Conservation (phyloP, 53 echinoderm and acorn worm species). For the Crossaster papposus region DNA sequence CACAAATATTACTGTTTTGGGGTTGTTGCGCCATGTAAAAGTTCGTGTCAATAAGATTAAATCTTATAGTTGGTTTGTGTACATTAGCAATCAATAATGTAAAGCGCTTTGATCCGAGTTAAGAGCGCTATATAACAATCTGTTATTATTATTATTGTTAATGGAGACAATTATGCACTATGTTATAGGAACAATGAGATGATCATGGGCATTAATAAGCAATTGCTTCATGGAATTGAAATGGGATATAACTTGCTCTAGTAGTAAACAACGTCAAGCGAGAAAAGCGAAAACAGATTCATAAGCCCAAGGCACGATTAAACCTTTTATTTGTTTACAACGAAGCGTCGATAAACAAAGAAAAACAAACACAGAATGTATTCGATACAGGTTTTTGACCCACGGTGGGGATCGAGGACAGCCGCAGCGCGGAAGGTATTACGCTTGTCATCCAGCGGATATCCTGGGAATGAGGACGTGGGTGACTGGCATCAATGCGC, state of each 20-base stretch:
- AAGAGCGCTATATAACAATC: too few species aligned
- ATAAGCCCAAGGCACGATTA: background rate
- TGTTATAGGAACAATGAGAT: too few species aligned
- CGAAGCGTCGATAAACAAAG: background rate
- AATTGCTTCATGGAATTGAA: too few species aligned
- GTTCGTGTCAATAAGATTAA: too few species aligned
- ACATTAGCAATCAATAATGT: too few species aligned
- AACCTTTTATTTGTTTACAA: background rate
- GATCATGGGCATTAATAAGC: too few species aligned
- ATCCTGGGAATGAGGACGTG: background rate
- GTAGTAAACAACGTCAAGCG: background rate
- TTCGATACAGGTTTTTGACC: background rate
- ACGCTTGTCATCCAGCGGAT: background rate
- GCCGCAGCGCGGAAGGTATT: background rate
- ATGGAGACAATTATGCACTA: too few species aligned
- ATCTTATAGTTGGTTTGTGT: too few species aligned
- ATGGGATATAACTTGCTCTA: background rate
- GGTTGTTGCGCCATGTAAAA: too few species aligned
- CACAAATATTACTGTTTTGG: too few species aligned
- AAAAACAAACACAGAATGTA: background rate
- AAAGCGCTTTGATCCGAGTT: too few species aligned
- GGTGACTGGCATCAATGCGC: constrained; percentile 9
- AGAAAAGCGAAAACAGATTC: constrained; percentile 1
- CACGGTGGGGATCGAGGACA: background rate
- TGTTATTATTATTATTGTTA: too few species aligned